Evolutionary conservation across 2,888 invertebrate species (phyloP).

Genomic region (Dicranocentrus wangi): DNA sequence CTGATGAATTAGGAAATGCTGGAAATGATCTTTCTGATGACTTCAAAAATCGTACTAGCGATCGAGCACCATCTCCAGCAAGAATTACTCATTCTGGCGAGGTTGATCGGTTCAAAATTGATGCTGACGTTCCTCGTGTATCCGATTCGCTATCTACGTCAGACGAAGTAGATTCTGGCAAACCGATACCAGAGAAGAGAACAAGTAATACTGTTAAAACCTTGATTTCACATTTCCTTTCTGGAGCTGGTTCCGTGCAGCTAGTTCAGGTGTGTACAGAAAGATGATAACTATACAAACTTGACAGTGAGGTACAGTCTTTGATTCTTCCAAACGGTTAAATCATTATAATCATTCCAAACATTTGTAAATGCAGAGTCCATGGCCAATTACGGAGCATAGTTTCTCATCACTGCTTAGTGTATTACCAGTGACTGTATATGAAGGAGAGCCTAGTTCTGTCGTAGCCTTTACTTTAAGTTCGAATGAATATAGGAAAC

Average conservation of each 20-base stretch:
- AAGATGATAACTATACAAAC: too few relatives aligned
- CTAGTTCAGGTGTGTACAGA: slow-evolving; percentile 75
- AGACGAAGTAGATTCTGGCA: slow-evolving; percentile 68
- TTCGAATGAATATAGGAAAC: slow-evolving; percentile 81
- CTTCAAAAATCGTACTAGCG: slow-evolving; percentile 10
- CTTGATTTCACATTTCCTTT: slow-evolving; percentile 81
- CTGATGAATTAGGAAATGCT: slow-evolving; percentile 58
- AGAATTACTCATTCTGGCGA: slow-evolving; percentile 10
- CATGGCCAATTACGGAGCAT: slow-evolving; percentile 82
- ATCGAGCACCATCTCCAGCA: slow-evolving; percentile 41
- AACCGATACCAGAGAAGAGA: slow-evolving; percentile 70
- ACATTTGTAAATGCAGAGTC: too few relatives aligned
- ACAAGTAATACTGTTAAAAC: slow-evolving; percentile 78
- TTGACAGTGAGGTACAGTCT: too few relatives aligned
- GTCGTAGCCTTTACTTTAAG: slow-evolving; percentile 89
- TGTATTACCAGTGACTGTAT: slow-evolving; percentile 79
- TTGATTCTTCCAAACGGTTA: too few relatives aligned
- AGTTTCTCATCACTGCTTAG: slow-evolving; percentile 74
- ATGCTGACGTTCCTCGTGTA: slow-evolving; percentile 8
- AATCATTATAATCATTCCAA: too few relatives aligned
- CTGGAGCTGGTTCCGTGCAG: slow-evolving; percentile 77
- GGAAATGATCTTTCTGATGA: slow-evolving; percentile 47
- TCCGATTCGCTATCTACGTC: slow-evolving; percentile 34
- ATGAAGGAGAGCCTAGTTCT: slow-evolving; percentile 87
- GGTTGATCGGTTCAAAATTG: neutral